Evolutionary conservation across 2,888 invertebrate genomes (phyloP).

Genomic region (Onchidella celtica): DNA sequence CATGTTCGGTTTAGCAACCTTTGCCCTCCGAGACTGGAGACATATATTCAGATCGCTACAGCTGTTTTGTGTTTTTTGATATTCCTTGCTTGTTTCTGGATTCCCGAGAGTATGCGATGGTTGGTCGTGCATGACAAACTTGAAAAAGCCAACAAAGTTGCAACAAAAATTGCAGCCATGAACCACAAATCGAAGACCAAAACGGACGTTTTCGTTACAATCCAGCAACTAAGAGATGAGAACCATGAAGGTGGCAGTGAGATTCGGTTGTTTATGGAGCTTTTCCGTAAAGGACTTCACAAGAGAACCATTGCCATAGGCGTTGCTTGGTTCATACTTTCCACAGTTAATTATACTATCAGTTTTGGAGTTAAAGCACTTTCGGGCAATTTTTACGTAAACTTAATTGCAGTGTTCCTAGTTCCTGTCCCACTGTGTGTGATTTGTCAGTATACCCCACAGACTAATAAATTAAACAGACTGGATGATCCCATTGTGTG

Average conservation of each 20-base stretch:
- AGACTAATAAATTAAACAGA: too few species aligned
- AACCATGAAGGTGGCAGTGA: background rate
- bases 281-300: background rate
- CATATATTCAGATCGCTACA: background rate
- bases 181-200: slow-evolving; percentile 59
- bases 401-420: slow-evolving; percentile 80
- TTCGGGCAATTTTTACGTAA: slow-evolving; percentile 80
- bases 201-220: slow-evolving; percentile 5
- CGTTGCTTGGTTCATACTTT: slow-evolving; percentile 80
- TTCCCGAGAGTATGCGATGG: slow-evolving; percentile 69
- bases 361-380: slow-evolving; percentile 79
- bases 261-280: background rate
- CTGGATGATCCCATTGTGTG: too few species aligned
- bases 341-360: slow-evolving; percentile 80
- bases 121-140: slow-evolving; percentile 56
- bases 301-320: background rate
- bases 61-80: background rate
- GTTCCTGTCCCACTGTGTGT: slow-evolving; percentile 80
- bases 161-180: slow-evolving; percentile 57
- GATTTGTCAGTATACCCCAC: too few species aligned
- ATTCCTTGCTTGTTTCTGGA: background rate
- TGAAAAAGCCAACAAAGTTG: slow-evolving; percentile 58
- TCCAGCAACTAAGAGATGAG: background rate
- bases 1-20: background rate
- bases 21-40: background rate